These are phyloP conservation scores for Pseudomyrmex cubaensis DNA, from an alignment of 1,140 invertebrate genomes.

Conservation along the genomic window DNA sequence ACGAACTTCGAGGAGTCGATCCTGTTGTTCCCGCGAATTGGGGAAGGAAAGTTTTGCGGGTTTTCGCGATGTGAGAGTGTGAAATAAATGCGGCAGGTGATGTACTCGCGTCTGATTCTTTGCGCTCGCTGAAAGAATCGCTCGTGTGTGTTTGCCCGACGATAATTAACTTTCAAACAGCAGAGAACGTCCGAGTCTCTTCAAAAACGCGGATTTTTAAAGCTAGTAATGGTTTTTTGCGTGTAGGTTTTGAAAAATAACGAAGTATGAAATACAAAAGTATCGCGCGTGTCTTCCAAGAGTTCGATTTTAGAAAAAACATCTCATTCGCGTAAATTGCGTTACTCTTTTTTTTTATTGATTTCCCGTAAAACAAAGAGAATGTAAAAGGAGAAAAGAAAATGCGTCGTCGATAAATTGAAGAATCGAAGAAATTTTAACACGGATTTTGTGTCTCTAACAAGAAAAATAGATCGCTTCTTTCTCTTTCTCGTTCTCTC, in stretches of 20 bases:
- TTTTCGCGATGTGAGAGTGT: conserved; percentile 13
- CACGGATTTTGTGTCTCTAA: neutral
- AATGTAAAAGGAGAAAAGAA: neutral
- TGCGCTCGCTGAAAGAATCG: conserved; percentile 18
- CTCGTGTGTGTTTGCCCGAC: neutral
- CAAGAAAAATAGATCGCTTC: too few species aligned
- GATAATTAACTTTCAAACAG: conserved; percentile 30
- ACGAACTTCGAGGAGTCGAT: conserved; percentile 5
- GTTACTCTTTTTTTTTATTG: neutral
- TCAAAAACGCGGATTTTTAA: neutral
- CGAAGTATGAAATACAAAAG: too few species aligned
- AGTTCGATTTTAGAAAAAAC: too few species aligned
- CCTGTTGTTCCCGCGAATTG: conserved; percentile 22
- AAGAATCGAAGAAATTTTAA: neutral
- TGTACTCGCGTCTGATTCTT: conserved; percentile 3
- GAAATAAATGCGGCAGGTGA: conserved; percentile 12
- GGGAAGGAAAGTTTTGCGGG: conserved; percentile 36
- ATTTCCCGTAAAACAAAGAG: conserved; percentile 9
- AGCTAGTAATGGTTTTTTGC: neutral
- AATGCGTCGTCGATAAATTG: neutral
- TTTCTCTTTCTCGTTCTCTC: too few species aligned
- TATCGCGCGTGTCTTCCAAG: too few species aligned
- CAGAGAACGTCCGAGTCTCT: neutral
- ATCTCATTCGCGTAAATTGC: too few species aligned
- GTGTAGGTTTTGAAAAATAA: neutral